Evolutionary conservation across 2,888 invertebrate species (phyloP), one percentile per base, ranked within the genome.

Genomic region (Agapetus fuscipes): DNA sequence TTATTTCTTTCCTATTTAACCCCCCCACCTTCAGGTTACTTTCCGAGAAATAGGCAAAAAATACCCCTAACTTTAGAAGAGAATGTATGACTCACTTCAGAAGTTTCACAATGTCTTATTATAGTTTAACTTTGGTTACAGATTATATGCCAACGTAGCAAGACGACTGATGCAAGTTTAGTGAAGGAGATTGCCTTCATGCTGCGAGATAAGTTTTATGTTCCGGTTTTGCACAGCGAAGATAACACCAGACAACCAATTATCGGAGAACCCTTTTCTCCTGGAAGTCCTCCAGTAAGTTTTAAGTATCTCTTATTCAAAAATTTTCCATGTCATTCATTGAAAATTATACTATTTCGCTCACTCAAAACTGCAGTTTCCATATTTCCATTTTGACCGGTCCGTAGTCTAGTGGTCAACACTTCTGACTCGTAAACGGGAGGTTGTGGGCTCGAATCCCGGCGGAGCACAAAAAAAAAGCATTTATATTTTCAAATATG

Each of bases 191-290:
- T 91, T 43, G 56, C 64, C 16, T 52, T 60, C 31, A 62, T 87
- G 52, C 61, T 93, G 26, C 72, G 76, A 49, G 84, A 86, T 50
- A 76, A 80, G 25, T 90, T 74, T 69, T 93, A 87, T 66, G 88
- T 95, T 54, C 93, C 94, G 12, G 84, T 95, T 20, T 62, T 91
- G 48, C 74, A 93, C 54, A 72, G 81, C 1, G 78, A 80, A 46
- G 88, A 88, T 56, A 81, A 78, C 55, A 78, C 80, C 49, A 59
- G 76, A 7, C 80, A 81, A 37, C 87, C 91, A 33, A 62, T 73
- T 25, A 78, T 93, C 45, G 90, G 89, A 2, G 71, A 76, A 46
- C 85, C 89, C 0, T 88, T 86, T 66, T 80, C 83, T 1, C 81
- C 83, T 4, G 68, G 70, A 2, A 63, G 65, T 47, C 82, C 83